phyloP scores from a whole-genome alignment of 2,797 vertebrate species.

The Cyclopterus lumpus region DNA sequence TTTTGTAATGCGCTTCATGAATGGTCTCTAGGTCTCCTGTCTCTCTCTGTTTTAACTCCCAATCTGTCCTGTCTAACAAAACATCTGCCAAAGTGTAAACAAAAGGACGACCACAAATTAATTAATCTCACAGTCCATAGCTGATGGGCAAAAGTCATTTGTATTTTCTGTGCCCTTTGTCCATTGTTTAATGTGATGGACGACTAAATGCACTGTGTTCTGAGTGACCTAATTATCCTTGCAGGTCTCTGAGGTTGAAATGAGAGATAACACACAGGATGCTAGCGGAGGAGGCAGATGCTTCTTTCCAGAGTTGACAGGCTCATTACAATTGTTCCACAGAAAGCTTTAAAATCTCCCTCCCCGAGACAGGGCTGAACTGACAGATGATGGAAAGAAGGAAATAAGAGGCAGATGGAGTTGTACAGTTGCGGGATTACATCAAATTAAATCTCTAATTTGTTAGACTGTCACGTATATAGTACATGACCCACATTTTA shows the following conservation, averaged over 20 bases:
- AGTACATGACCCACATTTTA: not conserved
- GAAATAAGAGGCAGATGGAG: conserved; percentile 15
- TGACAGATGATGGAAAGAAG: conserved; percentile 42
- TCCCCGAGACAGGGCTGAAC: conserved; percentile 12
- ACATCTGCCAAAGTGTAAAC: not conserved
- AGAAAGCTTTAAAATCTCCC: conserved; percentile 47
- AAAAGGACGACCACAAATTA: conserved; percentile 3
- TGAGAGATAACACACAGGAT: conserved; percentile 53
- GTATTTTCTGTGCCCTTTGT: conserved; percentile 55
- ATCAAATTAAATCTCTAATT: conserved; percentile 16
- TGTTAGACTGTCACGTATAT: conserved; percentile 15
- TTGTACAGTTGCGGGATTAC: conserved; percentile 1
- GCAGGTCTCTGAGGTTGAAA: conserved; percentile 56
- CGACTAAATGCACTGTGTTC: conserved; percentile 60
- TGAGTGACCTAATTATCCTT: conserved; percentile 68
- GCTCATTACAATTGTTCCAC: conserved; percentile 58
- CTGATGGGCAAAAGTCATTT: conserved; percentile 49
- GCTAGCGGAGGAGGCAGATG: conserved; percentile 64
- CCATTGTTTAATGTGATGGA: conserved; percentile 70
- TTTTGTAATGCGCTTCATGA: conserved; percentile 10
- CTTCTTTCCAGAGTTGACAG: conserved; percentile 72
- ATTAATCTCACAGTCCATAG: conserved; percentile 49
- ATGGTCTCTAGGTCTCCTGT: no score
- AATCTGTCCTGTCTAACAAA: not conserved
- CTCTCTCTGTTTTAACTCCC: no score